These are phyloP conservation scores for Crenuchus spilurus DNA, from an alignment of 2,797 vertebrate species.

Conservation along the genomic window DNA sequence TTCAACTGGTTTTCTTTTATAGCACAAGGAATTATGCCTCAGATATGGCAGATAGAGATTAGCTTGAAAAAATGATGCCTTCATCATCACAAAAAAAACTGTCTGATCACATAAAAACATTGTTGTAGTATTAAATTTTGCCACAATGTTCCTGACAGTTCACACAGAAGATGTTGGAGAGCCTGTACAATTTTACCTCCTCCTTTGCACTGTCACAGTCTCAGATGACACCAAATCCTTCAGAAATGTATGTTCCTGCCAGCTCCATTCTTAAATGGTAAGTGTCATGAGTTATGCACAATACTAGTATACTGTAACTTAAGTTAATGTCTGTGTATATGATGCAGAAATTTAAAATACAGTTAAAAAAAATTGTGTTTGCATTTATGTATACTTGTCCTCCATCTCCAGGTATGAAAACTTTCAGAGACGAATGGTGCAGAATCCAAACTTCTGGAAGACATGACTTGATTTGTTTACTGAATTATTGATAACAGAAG, in stretches of 20 bases:
- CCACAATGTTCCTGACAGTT: conserved; percentile 72
- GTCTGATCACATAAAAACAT: too few relatives aligned
- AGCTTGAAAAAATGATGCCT: too few relatives aligned
- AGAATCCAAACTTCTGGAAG: conserved; percentile 97
- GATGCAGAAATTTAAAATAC: too few relatives aligned
- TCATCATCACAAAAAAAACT: not conserved
- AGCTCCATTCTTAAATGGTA: conserved; percentile 91
- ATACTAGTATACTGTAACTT: too few relatives aligned
- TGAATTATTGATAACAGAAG: not conserved
- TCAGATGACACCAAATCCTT: conserved; percentile 92
- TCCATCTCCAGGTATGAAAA: conserved; percentile 85
- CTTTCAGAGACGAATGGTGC: conserved; percentile 90
- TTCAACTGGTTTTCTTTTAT: too few relatives aligned
- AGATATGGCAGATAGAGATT: too few relatives aligned
- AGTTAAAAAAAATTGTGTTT: too few relatives aligned
- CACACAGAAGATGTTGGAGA: conserved; percentile 97
- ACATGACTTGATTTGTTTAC: conserved; percentile 67
- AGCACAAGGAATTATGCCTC: too few relatives aligned
- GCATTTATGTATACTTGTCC: not conserved
- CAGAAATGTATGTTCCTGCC: conserved; percentile 93
- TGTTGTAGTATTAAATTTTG: not conserved
- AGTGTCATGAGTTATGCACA: too few relatives aligned
- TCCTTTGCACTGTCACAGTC: conserved; percentile 92
- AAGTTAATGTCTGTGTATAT: not conserved
- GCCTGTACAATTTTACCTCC: conserved; percentile 91